Conservation (phyloP, 2,888 invertebrate species). For the Sisyra terminalis region DNA sequence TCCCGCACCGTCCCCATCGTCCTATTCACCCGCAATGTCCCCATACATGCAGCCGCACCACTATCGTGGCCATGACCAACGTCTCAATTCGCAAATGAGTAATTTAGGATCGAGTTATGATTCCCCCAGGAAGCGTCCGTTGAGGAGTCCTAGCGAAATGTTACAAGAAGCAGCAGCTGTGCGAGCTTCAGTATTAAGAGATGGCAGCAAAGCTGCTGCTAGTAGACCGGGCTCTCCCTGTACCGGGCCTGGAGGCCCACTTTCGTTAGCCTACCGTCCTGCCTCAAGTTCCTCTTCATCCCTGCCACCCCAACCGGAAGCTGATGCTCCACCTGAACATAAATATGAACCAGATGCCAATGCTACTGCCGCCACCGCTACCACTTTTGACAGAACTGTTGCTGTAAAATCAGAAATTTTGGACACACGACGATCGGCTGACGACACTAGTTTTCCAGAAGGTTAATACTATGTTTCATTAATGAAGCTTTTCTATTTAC, state of each 20-base stretch:
- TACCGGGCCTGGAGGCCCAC: conserved; percentile 26
- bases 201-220: conserved; percentile 32
- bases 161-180: conserved; percentile 39
- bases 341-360: conserved; percentile 31
- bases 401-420: conserved; percentile 16
- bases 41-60: conserved; percentile 29
- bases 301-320: conserved; percentile 33
- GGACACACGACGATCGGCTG: conserved; percentile 7
- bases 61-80: conserved; percentile 24
- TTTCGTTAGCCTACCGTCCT: conserved; percentile 26
- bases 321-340: conserved; percentile 33
- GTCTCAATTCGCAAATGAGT: conserved; percentile 26
- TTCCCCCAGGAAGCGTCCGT: conserved; percentile 34
- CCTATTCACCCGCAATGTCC: conserved; percentile 31
- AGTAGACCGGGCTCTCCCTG: conserved; percentile 31
- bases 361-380: conserved; percentile 26
- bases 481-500: no score
- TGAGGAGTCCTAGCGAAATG: conserved; percentile 37
- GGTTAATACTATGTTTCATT: no score
- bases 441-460: conserved; percentile 28
- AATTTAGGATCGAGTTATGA: conserved; percentile 22
- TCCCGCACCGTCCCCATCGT: conserved; percentile 25
- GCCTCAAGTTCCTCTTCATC: conserved; percentile 28
- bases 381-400: conserved; percentile 28
- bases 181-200: conserved; percentile 49